phyloP scores from a whole-genome alignment of 2,113 vertebrate species.

The Corvus hawaiiensis region DNA sequence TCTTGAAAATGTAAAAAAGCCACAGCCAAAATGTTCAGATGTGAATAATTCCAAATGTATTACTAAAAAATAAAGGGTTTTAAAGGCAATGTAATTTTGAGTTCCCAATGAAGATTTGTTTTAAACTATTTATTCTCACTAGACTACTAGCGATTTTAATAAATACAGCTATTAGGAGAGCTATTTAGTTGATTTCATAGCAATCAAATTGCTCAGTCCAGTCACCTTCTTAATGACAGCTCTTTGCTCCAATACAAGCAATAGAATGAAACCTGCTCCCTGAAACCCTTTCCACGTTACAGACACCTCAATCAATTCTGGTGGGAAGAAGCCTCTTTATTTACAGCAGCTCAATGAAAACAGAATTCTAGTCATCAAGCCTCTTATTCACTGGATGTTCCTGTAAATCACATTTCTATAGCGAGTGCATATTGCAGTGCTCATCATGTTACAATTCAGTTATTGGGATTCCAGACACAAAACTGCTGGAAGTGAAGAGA shows the following conservation, averaged over 20 bases:
- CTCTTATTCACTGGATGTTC: constrained; percentile 4
- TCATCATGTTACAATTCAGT: neutral
- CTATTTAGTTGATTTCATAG: neutral
- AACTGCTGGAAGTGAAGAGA: neutral
- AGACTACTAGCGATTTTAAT: neutral
- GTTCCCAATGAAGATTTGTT: neutral
- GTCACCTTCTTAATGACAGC: neutral
- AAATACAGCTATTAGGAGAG: neutral
- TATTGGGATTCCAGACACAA: neutral
- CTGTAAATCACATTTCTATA: neutral
- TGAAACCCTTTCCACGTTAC: neutral
- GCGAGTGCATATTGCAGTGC: neutral
- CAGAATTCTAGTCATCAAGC: neutral
- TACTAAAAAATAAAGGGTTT: neutral
- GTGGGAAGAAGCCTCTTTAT: constrained; percentile 17
- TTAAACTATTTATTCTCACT: neutral
- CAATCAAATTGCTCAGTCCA: neutral
- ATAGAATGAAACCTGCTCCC: neutral
- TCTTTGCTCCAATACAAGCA: neutral
- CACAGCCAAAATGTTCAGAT: neutral
- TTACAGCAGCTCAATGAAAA: constrained; percentile 29
- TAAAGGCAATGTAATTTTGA: neutral
- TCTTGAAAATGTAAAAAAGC: neutral
- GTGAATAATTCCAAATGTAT: neutral
- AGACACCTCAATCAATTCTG: neutral